Percentiles rank a stretch among this genome's conserved stretches.
Evolutionary conservation across 2,113 vertebrate species (phyloP).

Genomic region (Mirza zaza): DNA sequence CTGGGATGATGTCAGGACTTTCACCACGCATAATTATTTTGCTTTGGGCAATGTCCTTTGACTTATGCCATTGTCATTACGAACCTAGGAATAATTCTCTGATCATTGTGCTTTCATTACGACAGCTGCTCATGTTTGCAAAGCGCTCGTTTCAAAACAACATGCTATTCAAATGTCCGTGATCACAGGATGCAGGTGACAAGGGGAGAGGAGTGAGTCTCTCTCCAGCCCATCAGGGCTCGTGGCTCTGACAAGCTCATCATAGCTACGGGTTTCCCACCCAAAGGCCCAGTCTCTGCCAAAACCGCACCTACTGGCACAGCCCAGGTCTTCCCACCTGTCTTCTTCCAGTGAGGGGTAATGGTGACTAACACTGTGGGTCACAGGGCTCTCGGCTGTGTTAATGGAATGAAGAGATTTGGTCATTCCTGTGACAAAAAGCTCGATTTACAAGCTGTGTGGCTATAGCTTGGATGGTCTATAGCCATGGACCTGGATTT

Average conservation of each 20-base stretch:
- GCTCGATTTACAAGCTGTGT: background rate
- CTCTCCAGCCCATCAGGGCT: background rate
- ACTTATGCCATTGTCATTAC: conserved; percentile 4
- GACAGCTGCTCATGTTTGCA: conserved; percentile 46
- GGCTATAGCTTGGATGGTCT: background rate
- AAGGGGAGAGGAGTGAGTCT: background rate
- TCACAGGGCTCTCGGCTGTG: background rate
- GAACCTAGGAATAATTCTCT: conserved; percentile 16
- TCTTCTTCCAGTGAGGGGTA: background rate
- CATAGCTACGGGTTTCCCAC: background rate
- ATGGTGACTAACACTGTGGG: background rate
- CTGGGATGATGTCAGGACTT: conserved; percentile 19
- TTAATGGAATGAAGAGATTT: background rate
- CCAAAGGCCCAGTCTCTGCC: background rate
- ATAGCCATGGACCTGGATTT: background rate
- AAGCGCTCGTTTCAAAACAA: conserved; percentile 53
- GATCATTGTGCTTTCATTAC: conserved; percentile 27
- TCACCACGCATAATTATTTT: conserved; percentile 51
- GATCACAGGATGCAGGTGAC: background rate
- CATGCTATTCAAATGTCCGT: background rate
- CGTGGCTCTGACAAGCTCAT: background rate
- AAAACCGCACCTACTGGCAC: background rate
- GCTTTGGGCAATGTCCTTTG: conserved; percentile 49
- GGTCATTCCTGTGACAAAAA: background rate
- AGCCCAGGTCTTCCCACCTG: background rate